These are phyloP conservation scores for Nixonia krombeini DNA, from an alignment of 1,140 invertebrate species.

Conservation along the genomic window DNA sequence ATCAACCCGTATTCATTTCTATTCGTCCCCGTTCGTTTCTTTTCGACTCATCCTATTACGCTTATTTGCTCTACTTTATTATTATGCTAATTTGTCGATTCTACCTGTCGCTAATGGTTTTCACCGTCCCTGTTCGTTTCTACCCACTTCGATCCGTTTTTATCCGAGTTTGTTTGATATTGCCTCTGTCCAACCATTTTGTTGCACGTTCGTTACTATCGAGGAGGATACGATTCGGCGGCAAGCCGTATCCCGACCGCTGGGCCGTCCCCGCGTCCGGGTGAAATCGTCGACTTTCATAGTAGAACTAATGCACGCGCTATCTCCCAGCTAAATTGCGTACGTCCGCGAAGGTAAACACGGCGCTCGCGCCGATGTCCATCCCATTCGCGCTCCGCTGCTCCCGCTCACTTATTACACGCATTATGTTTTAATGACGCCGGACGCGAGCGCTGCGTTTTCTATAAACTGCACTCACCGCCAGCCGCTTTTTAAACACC, in stretches of 20 bases:
- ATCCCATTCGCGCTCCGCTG: constrained; percentile 6
- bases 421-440: constrained; percentile 6
- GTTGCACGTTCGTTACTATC: background rate
- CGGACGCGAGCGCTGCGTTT: background rate
- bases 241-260: too few species aligned
- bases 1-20: too few species aligned
- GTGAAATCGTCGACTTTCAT: constrained; percentile 4
- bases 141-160: too few species aligned
- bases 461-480: constrained; percentile 2
- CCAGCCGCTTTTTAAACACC: background rate
- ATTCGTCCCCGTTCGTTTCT: too few species aligned
- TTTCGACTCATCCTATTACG: too few species aligned
- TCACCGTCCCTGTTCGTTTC: too few species aligned
- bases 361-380: background rate
- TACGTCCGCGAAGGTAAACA: background rate
- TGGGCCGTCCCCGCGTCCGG: background rate
- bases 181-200: too few species aligned
- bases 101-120: too few species aligned
- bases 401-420: constrained; percentile 4
- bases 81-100: too few species aligned
- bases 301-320: background rate
- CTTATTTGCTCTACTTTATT: too few species aligned
- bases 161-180: too few species aligned
- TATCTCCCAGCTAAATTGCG: background rate
- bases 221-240: too few species aligned